Conservation (phyloP, 1,140 invertebrate species). For the Trachelipus rathkii region DNA sequence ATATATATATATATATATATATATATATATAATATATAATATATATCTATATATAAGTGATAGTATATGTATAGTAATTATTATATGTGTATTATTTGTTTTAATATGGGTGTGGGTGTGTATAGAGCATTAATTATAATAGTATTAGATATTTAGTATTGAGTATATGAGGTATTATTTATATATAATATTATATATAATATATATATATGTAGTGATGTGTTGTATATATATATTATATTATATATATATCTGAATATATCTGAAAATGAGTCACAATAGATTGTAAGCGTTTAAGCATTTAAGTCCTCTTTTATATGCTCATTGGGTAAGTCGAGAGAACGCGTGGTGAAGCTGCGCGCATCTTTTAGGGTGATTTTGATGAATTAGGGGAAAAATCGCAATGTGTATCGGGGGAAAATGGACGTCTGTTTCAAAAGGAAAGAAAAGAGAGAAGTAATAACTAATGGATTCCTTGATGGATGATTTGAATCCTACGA, state of each 20-base stretch:
- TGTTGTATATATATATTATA: background rate
- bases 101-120: too few relatives aligned
- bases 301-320: background rate
- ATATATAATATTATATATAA: too few relatives aligned
- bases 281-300: background rate
- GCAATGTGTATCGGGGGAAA: slow-evolving; percentile 3
- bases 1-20: too few relatives aligned
- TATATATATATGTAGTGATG: too few relatives aligned
- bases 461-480: slow-evolving; percentile 7
- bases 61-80: too few relatives aligned
- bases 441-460: background rate
- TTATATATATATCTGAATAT: background rate
- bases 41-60: too few relatives aligned
- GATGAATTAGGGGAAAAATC: slow-evolving; percentile 12
- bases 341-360: background rate
- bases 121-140: too few relatives aligned
- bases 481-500: background rate
- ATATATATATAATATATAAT: too few relatives aligned
- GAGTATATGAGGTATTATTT: too few relatives aligned
- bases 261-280: background rate
- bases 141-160: too few relatives aligned
- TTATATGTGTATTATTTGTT: too few relatives aligned
- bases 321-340: background rate
- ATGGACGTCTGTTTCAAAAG: background rate
- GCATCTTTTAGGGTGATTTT: background rate